phyloP scores from a whole-genome alignment of 2,888 invertebrate species.

The Barypeithes pellucidus region DNA sequence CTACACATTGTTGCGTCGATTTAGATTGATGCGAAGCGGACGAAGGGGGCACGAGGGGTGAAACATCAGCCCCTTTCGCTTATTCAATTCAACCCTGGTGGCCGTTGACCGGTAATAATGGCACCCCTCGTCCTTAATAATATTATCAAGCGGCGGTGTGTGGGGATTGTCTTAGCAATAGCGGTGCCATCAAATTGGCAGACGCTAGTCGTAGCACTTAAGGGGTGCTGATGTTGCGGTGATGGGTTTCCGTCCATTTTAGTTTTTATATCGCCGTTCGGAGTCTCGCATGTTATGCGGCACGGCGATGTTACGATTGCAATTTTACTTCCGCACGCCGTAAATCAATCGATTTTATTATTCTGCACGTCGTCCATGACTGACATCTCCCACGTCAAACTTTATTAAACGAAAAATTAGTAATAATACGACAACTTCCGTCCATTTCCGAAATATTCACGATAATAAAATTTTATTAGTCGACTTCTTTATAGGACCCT shows the following conservation, averaged over 20 bases:
- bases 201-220: conserved; percentile 64
- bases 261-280: conserved; percentile 56
- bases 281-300: conserved; percentile 55
- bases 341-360: conserved; percentile 68
- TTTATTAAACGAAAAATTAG: conserved; percentile 55
- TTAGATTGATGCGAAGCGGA: conserved; percentile 52
- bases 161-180: conserved; percentile 64
- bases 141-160: conserved; percentile 62
- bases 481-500: conserved; percentile 11
- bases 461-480: conserved; percentile 33
- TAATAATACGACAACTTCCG: conserved; percentile 35
- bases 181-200: conserved; percentile 64
- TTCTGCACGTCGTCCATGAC: conserved; percentile 62
- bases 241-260: conserved; percentile 61
- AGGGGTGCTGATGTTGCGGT: conserved; percentile 60
- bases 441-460: conserved; percentile 31
- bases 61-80: conserved; percentile 45
- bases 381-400: conserved; percentile 62
- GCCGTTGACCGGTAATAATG: conserved; percentile 63
- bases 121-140: conserved; percentile 63
- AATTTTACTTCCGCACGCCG: conserved; percentile 61
- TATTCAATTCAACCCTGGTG: conserved; percentile 58
- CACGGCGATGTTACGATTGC: conserved; percentile 63
- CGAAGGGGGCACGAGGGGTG: conserved; percentile 44
- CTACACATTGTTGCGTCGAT: conserved; percentile 52